phyloP scores from a whole-genome alignment of 2,797 vertebrate genomes.

The Octomys mimax region DNA sequence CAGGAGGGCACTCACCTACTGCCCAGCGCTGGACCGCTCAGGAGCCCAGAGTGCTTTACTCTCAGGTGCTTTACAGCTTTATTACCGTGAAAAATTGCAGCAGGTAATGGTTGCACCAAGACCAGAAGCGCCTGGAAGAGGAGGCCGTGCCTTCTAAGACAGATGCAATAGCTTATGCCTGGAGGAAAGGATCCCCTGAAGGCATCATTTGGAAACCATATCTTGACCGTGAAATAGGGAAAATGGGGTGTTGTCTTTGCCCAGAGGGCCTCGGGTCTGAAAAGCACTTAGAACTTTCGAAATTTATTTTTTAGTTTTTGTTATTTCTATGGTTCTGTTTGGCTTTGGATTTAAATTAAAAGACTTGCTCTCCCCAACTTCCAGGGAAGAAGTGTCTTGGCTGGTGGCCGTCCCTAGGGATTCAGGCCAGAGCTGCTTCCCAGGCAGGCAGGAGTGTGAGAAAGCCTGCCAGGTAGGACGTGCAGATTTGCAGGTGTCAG shows the following conservation, averaged over 20 bases:
- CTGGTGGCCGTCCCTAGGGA: background rate
- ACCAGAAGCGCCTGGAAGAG: conserved; percentile 6
- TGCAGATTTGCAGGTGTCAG: background rate
- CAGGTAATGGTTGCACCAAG: accelerated
- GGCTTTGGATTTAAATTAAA: conserved; percentile 63
- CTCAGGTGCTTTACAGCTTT: no score
- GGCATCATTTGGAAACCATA: conserved; percentile 64
- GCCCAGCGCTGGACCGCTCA: background rate
- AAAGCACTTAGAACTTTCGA: conserved; percentile 46
- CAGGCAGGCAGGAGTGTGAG: background rate
- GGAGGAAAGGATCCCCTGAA: conserved; percentile 52
- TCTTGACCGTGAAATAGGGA: conserved; percentile 32
- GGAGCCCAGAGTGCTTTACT: accelerated
- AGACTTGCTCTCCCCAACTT: background rate
- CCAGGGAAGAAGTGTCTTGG: background rate
- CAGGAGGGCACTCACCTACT: background rate
- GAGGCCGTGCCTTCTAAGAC: conserved; percentile 38
- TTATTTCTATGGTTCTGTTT: background rate
- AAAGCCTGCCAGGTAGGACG: background rate
- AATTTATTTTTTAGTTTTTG: background rate
- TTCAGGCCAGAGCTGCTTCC: background rate
- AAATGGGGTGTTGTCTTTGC: conserved; percentile 10
- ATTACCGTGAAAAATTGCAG: background rate
- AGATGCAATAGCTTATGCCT: conserved; percentile 40
- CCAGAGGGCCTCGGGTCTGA: background rate